phyloP scores from a whole-genome alignment of 2,113 vertebrate species.

The Aythya baeri region DNA sequence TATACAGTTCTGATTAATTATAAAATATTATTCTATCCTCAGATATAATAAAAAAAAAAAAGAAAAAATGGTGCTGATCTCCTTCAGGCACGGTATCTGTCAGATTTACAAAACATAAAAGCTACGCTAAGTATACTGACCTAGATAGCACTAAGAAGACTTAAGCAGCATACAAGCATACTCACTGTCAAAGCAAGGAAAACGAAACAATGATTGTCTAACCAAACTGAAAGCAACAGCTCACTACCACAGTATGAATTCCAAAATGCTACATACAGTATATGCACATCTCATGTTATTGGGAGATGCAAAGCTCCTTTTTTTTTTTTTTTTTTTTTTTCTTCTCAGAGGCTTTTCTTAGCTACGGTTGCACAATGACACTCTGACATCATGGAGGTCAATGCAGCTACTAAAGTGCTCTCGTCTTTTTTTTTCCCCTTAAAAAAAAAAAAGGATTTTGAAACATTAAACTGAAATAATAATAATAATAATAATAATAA shows the following conservation, averaged over 20 bases:
- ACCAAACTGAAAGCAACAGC: slow-evolving; percentile 70
- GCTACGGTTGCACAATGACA: slow-evolving; percentile 74
- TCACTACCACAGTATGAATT: slow-evolving; percentile 53
- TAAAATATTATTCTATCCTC: slow-evolving; percentile 68
- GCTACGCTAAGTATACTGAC: slow-evolving; percentile 75
- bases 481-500: neutral
- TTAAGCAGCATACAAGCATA: slow-evolving; percentile 62
- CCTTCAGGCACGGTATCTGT: slow-evolving; percentile 30
- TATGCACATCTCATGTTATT: slow-evolving; percentile 59
- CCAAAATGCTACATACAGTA: slow-evolving; percentile 58
- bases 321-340: slow-evolving; percentile 55
- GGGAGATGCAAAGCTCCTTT: slow-evolving; percentile 64
- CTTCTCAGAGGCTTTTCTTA: slow-evolving; percentile 73
- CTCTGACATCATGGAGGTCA: slow-evolving; percentile 80
- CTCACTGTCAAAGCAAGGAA: slow-evolving; percentile 66
- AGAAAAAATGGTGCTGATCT: slow-evolving; percentile 52
- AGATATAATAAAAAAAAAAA: slow-evolving; percentile 57
- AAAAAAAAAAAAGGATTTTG: neutral
- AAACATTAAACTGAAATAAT: slow-evolving; percentile 5
- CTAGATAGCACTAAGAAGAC: slow-evolving; percentile 80
- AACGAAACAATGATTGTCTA: slow-evolving; percentile 66
- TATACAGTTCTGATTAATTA: slow-evolving; percentile 61
- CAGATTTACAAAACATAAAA: slow-evolving; percentile 63
- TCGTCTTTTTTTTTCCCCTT: neutral
- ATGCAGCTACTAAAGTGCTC: slow-evolving; percentile 66